Conservation (phyloP, 1,140 invertebrate genomes). For the Kradibia gibbosae region DNA sequence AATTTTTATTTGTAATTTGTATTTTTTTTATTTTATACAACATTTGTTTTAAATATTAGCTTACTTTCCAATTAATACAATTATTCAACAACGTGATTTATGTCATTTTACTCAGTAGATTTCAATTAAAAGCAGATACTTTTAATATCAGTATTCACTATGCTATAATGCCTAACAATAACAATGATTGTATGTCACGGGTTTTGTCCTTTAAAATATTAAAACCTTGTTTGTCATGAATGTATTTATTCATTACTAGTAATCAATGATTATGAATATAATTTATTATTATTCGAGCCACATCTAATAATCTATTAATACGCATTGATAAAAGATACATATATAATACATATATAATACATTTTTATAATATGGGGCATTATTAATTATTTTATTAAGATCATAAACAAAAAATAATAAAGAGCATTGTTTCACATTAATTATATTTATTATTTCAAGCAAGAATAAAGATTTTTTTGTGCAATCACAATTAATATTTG, state of each 20-base stretch:
- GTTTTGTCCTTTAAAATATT: not conserved
- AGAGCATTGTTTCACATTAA: not conserved
- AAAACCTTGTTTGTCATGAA: not conserved
- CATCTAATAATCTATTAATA: not conserved
- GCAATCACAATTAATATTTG: not conserved
- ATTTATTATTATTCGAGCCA: not conserved
- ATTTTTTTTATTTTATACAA: too few relatives aligned
- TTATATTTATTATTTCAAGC: not conserved
- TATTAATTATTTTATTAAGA: not conserved
- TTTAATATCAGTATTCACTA: not conserved
- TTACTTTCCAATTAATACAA: too few relatives aligned
- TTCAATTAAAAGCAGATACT: not conserved
- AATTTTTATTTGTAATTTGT: too few relatives aligned
- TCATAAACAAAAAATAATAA: not conserved
- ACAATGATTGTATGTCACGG: not conserved
- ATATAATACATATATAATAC: too few relatives aligned
- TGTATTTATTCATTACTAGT: not conserved
- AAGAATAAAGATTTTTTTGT: not conserved
- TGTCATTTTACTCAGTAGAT: not conserved
- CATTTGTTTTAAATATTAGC: too few relatives aligned
- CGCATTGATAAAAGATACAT: not conserved
- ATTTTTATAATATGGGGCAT: not conserved
- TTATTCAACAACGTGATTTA: not conserved
- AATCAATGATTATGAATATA: not conserved
- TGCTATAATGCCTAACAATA: not conserved